phyloP scores from a whole-genome alignment of 2,797 vertebrate genomes.

The Sandelia bainsii region DNA sequence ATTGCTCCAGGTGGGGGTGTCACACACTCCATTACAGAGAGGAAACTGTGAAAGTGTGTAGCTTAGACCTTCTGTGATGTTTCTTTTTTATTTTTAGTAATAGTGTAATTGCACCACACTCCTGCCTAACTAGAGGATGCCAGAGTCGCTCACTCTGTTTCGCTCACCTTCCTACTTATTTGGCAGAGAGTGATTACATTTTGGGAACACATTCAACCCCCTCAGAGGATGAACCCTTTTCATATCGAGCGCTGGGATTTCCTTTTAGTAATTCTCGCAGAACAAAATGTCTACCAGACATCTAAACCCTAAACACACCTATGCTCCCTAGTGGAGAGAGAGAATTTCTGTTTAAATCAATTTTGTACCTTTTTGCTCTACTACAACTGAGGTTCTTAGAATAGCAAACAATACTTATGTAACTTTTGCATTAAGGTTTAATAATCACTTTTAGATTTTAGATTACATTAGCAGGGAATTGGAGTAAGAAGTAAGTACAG shows the following conservation, averaged over 20 bases:
- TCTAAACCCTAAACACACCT: background rate
- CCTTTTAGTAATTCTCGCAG: background rate
- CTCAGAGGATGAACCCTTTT: background rate
- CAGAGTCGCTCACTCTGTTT: too few relatives aligned
- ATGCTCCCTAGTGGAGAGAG: background rate
- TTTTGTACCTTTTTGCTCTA: background rate
- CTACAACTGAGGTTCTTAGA: background rate
- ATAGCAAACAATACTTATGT: background rate
- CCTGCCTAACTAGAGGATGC: background rate
- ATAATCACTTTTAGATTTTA: background rate
- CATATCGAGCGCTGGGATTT: background rate
- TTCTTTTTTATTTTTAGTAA: conserved; percentile 16
- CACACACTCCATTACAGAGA: conserved; percentile 41
- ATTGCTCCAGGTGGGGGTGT: conserved; percentile 50
- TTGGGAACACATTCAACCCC: background rate
- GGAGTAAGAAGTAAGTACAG: background rate
- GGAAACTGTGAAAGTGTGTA: conserved; percentile 10
- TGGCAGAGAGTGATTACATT: too few relatives aligned
- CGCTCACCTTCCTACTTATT: too few relatives aligned
- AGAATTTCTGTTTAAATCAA: background rate
- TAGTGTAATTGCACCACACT: conserved; percentile 13
- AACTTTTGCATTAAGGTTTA: too few relatives aligned
- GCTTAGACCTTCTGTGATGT: background rate
- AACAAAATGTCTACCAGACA: background rate
- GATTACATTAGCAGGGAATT: background rate